phyloP scores from a whole-genome alignment of 2,113 vertebrate species.

The Mystacornis crossleyi region DNA sequence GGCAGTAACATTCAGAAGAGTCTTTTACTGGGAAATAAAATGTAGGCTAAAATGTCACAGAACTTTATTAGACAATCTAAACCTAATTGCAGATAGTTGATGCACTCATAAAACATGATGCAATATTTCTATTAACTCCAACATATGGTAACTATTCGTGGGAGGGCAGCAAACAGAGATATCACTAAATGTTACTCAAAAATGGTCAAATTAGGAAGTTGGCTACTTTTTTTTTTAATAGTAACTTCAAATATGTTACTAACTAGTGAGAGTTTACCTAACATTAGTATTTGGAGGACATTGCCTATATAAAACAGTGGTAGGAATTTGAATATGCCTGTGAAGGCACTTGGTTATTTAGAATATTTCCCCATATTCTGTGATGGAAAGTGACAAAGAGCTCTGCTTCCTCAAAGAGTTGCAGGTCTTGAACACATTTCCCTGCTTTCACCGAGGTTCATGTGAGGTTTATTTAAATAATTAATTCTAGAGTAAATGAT shows the following conservation, averaged over 20 bases:
- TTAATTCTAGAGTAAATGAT: background rate
- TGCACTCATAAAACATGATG: slow-evolving; percentile 73
- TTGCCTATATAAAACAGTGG: background rate
- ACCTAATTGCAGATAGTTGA: slow-evolving; percentile 77
- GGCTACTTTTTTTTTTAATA: background rate
- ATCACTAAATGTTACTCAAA: background rate
- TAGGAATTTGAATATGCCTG: background rate
- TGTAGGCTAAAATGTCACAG: slow-evolving; percentile 74
- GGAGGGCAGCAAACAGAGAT: background rate
- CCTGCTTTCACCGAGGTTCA: background rate
- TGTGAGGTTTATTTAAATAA: background rate
- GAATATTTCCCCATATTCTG: background rate
- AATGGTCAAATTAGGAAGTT: background rate
- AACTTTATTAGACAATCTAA: slow-evolving; percentile 76
- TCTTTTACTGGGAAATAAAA: slow-evolving; percentile 73
- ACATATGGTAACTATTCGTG: slow-evolving; percentile 28
- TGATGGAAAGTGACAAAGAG: background rate
- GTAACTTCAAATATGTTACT: background rate
- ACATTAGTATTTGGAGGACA: background rate
- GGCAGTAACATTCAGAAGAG: slow-evolving; percentile 58
- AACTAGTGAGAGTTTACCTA: background rate
- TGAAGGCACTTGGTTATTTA: background rate
- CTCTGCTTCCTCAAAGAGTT: background rate
- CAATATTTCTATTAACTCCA: slow-evolving; percentile 44
- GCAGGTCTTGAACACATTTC: background rate